Evolutionary conservation across 2,113 vertebrate genomes (phyloP).

Genomic region (Myanophis thanlyinensis): DNA sequence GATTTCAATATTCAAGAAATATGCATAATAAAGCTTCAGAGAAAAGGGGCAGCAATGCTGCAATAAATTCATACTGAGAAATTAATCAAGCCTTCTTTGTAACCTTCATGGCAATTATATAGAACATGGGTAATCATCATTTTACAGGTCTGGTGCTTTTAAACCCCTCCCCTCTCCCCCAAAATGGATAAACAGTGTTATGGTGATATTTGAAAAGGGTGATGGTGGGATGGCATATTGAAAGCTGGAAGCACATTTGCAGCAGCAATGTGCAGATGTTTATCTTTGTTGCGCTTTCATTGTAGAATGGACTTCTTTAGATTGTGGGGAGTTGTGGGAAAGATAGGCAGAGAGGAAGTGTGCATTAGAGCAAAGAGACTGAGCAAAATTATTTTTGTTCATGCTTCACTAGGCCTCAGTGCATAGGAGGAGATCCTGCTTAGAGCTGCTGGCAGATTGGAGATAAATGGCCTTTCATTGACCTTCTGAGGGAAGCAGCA

Average conservation of each 20-base stretch:
- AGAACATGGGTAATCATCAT: conserved; percentile 49
- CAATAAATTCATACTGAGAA: conserved; percentile 74
- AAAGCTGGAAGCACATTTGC: conserved; percentile 40
- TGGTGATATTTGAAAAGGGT: conserved; percentile 19
- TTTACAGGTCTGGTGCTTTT: conserved; percentile 31
- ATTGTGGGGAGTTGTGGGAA: conserved; percentile 41
- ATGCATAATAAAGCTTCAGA: conserved; percentile 67
- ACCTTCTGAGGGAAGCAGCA: conserved; percentile 54
- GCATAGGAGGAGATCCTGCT: conserved; percentile 69
- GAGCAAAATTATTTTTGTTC: conserved; percentile 82
- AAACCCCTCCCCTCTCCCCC: background rate
- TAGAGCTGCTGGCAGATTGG: conserved; percentile 74
- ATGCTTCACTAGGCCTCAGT: conserved; percentile 75
- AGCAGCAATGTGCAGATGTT: conserved; percentile 48
- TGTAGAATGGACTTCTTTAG: conserved; percentile 38
- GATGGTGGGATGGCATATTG: background rate
- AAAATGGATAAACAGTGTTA: conserved; percentile 21
- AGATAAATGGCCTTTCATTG: conserved; percentile 80
- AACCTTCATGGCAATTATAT: conserved; percentile 68
- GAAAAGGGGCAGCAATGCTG: conserved; percentile 40
- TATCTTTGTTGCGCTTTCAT: conserved; percentile 53
- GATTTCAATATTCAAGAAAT: conserved; percentile 55
- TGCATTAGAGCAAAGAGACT: conserved; percentile 75
- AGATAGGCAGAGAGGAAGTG: conserved; percentile 55
- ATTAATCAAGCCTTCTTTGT: conserved; percentile 71